phyloP scores from a whole-genome alignment of 2,888 invertebrate genomes.

The Agrilus cyanescens region DNA sequence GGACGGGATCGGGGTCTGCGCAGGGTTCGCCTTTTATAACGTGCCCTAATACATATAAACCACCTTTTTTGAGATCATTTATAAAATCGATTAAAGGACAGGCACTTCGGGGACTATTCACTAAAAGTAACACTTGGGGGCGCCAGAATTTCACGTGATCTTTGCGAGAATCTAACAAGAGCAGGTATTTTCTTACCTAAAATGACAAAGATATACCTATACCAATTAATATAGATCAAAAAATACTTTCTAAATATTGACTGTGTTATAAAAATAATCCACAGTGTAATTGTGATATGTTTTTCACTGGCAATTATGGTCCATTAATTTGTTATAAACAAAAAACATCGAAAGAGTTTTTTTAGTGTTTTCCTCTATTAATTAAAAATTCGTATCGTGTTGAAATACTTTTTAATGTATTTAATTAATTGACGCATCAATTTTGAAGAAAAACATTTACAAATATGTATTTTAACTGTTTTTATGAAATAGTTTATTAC shows the following conservation, averaged over 20 bases:
- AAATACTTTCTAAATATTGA: not conserved
- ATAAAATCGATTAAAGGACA: slow-evolving; percentile 93
- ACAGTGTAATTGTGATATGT: too few relatives aligned
- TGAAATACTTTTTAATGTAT: slow-evolving; percentile 2
- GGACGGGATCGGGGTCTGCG: slow-evolving; percentile 52
- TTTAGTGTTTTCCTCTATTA: too few relatives aligned
- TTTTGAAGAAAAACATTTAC: not conserved
- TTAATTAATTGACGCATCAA: not conserved
- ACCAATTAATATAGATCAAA: slow-evolving; percentile 1
- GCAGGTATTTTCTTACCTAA: slow-evolving; percentile 85
- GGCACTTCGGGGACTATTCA: slow-evolving; percentile 80
- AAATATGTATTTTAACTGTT: not conserved
- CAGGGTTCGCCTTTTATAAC: slow-evolving; percentile 54
- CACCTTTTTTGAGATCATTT: slow-evolving; percentile 94
- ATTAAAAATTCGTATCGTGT: too few relatives aligned
- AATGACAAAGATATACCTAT: slow-evolving; percentile 9
- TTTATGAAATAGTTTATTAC: slow-evolving; percentile 7
- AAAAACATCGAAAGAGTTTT: too few relatives aligned
- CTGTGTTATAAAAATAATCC: not conserved
- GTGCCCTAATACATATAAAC: slow-evolving; percentile 79
- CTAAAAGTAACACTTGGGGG: slow-evolving; percentile 88
- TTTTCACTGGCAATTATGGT: too few relatives aligned
- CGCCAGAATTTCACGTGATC: slow-evolving; percentile 99
- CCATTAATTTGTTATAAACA: too few relatives aligned
- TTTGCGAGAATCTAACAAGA: slow-evolving; percentile 89